These are phyloP conservation scores for Pomacea maculata DNA, from an alignment of 1,140 invertebrate genomes.

Conservation along the genomic window DNA sequence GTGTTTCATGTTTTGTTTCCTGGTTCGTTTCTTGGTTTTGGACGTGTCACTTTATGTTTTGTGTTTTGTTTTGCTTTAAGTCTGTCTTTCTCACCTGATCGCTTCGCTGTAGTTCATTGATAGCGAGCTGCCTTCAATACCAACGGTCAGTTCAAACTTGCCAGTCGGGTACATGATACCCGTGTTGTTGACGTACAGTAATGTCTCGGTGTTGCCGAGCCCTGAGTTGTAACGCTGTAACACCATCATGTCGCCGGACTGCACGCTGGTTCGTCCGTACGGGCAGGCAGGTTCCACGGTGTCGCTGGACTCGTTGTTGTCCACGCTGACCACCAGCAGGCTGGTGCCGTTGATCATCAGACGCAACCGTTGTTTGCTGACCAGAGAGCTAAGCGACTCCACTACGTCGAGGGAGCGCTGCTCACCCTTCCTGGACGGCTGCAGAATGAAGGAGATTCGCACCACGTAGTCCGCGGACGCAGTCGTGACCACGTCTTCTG, in stretches of 20 bases:
- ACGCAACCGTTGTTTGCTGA: slow-evolving; percentile 39
- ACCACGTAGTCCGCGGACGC: background rate
- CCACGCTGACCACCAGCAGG: slow-evolving; percentile 36
- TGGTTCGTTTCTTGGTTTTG: no score
- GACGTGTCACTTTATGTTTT: no score
- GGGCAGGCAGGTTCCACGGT: slow-evolving; percentile 24
- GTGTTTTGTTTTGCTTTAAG: no score
- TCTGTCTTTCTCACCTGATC: no score
- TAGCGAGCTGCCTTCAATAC: slow-evolving; percentile 35
- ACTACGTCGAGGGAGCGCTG: slow-evolving; percentile 29
- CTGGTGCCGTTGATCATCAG: slow-evolving; percentile 47
- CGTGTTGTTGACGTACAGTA: slow-evolving; percentile 44
- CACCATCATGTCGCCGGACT: slow-evolving; percentile 35
- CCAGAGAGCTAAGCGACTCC: slow-evolving; percentile 38
- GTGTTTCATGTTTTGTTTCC: no score
- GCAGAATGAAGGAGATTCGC: slow-evolving; percentile 34
- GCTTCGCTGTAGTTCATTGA: no score
- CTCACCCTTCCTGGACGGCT: slow-evolving; percentile 22
- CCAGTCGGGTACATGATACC: slow-evolving; percentile 43
- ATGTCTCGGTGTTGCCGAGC: background rate
- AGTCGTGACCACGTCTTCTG: background rate
- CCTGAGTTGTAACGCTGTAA: slow-evolving; percentile 11
- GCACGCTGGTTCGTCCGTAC: slow-evolving; percentile 37
- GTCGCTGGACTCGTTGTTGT: slow-evolving; percentile 19
- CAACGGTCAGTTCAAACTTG: slow-evolving; percentile 51